A percentile compares a stretch with the other conserved stretches of the same genome.
Evolutionary conservation across 2,888 invertebrate species (phyloP).

Genomic region (Drosophila barbarae): DNA sequence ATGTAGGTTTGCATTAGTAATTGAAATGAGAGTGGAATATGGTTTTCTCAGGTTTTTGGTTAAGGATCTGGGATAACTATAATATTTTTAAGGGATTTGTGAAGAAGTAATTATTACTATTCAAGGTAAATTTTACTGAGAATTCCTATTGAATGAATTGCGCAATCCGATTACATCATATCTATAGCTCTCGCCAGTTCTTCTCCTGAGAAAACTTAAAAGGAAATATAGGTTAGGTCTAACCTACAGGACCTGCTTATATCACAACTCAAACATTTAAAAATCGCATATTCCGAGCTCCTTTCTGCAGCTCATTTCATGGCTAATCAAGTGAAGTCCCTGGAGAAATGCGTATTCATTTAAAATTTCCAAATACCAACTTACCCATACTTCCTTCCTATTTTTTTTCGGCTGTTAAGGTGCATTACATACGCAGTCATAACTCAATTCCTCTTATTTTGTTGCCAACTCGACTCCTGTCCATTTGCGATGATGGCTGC

Average conservation of each 20-base stretch:
- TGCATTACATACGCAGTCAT: conserved; percentile 55
- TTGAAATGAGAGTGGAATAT: conserved; percentile 35
- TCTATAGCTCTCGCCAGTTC: not conserved
- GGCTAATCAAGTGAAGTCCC: conserved; percentile 40
- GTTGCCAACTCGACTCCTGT: conserved; percentile 46
- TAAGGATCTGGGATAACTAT: conserved; percentile 2
- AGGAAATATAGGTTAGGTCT: not conserved
- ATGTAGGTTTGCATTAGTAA: conserved; percentile 56
- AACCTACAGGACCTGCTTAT: no score
- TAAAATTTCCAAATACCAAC: conserved; percentile 17
- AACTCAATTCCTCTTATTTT: conserved; percentile 44
- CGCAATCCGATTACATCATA: no score
- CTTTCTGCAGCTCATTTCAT: not conserved
- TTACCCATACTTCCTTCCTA: conserved; percentile 15
- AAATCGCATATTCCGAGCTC: not conserved
- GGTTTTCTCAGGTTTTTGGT: conserved; percentile 7
- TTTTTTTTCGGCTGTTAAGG: not conserved
- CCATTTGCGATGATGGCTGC: conserved; percentile 54
- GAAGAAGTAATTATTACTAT: not conserved
- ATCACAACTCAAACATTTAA: not conserved
- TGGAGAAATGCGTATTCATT: conserved; percentile 37
- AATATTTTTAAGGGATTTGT: not conserved
- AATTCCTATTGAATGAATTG: no score
- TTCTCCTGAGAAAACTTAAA: not conserved
- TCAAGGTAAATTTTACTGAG: no score